Conservation (phyloP, 92 coral and sea anemone genomes). For the Anthopleura xanthogrammica region DNA sequence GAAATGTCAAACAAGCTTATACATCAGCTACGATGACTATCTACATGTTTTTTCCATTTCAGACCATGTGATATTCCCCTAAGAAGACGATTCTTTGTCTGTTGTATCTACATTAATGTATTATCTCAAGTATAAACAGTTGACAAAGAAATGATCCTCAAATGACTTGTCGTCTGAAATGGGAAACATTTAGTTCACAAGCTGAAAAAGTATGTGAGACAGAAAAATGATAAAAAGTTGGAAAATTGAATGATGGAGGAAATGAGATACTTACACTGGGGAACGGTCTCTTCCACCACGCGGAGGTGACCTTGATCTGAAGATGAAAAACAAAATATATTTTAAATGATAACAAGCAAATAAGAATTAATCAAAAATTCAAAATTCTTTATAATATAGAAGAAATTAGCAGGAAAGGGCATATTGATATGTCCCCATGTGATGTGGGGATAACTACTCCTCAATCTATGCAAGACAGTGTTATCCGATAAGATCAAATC, state of each 20-base stretch:
- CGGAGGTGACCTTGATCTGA: conserved; percentile 41
- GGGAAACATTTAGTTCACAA: no score
- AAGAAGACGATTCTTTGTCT: no score
- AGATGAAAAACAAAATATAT: neutral
- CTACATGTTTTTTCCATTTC: no score
- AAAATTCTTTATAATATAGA: no score
- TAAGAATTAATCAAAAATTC: neutral
- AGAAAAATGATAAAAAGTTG: neutral
- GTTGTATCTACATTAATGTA: no score
- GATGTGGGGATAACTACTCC: no score
- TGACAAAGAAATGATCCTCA: no score
- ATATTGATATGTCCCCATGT: no score
- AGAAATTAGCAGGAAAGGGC: no score
- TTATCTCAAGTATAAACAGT: no score
- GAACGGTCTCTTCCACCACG: conserved; percentile 37
- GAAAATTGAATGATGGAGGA: neutral
- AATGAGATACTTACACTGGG: conserved; percentile 28
- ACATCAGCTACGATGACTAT: neutral
- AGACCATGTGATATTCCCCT: neutral
- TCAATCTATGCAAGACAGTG: neutral
- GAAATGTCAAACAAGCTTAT: neutral
- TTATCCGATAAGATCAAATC: neutral
- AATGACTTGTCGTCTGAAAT: no score
- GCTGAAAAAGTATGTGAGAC: neutral
- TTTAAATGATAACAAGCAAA: neutral